Evolutionary conservation across 2,113 vertebrate species (phyloP).

Genomic region (Carettochelys insculpta): DNA sequence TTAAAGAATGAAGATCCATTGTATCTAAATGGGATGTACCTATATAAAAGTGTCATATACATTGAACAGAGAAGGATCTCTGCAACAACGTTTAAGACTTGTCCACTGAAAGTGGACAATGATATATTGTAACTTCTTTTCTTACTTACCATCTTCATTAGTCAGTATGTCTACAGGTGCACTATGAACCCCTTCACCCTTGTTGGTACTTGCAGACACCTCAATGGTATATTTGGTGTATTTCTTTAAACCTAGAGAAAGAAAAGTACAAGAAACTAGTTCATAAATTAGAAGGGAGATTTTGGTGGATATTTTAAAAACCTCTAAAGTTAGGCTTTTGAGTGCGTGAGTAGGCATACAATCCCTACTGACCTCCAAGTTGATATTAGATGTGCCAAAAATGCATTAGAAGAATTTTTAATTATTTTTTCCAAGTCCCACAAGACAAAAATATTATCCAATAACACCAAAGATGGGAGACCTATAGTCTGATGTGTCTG

Average conservation of each 20-base stretch:
- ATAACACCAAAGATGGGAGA: neutral
- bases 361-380: neutral
- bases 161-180: constrained; percentile 70
- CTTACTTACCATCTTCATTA: constrained; percentile 81
- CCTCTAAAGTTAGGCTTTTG: neutral
- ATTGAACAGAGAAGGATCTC: neutral
- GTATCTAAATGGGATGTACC: neutral
- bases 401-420: neutral
- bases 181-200: constrained; percentile 78
- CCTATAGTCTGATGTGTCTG: neutral
- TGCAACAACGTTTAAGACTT: neutral
- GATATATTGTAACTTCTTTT: neutral
- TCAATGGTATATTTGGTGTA: constrained; percentile 75
- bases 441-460: neutral
- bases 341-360: neutral
- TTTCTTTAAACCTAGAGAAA: constrained; percentile 76
- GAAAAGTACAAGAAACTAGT: neutral
- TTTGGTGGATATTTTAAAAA: accelerated
- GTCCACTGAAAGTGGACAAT: neutral
- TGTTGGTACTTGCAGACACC: constrained; percentile 78
- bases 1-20: neutral
- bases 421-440: neutral
- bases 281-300: neutral
- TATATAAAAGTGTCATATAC: neutral
- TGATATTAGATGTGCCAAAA: neutral